phyloP scores from a whole-genome alignment of 1,140 invertebrate species.

The Aphelenchoides fujianensis region DNA sequence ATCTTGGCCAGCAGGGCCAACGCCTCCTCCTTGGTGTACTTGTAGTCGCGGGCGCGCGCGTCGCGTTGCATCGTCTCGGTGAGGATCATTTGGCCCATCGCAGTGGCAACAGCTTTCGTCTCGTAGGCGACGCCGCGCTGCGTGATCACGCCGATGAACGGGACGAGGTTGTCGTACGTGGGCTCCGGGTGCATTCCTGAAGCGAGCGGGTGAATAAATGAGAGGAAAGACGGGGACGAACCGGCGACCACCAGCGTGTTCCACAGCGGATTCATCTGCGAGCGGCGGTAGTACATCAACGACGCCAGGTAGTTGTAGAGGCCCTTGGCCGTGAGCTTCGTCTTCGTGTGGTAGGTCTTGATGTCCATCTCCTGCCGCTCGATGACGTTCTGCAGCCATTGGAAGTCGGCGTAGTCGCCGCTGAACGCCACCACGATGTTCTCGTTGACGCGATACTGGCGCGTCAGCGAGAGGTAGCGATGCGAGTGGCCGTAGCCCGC shows the following conservation, averaged over 20 bases:
- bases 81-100: conserved; percentile 51
- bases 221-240: conserved; percentile 26
- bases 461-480: conserved; percentile 49
- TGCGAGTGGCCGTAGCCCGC: conserved; percentile 53
- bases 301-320: conserved; percentile 53
- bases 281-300: conserved; percentile 57
- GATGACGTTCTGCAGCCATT: conserved; percentile 60
- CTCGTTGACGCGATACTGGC: conserved; percentile 52
- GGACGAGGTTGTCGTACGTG: conserved; percentile 44
- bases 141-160: conserved; percentile 61
- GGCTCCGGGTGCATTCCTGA: conserved; percentile 53
- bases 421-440: conserved; percentile 52
- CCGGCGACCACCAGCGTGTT: conserved; percentile 56
- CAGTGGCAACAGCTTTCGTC: conserved; percentile 52
- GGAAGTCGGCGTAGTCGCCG: conserved; percentile 61
- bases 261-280: conserved; percentile 60
- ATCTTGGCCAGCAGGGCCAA: conserved; percentile 28
- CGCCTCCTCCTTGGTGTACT: conserved; percentile 43
- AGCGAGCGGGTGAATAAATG: conserved; percentile 6
- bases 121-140: conserved; percentile 54
- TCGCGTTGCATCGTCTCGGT: conserved; percentile 46
- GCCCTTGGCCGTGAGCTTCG: conserved; percentile 51
- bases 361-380: conserved; percentile 49
- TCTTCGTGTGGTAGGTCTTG: conserved; percentile 22
- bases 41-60: conserved; percentile 34